phyloP scores from a whole-genome alignment of 1,140 invertebrate genomes.

The Scaptomyza pallida region DNA sequence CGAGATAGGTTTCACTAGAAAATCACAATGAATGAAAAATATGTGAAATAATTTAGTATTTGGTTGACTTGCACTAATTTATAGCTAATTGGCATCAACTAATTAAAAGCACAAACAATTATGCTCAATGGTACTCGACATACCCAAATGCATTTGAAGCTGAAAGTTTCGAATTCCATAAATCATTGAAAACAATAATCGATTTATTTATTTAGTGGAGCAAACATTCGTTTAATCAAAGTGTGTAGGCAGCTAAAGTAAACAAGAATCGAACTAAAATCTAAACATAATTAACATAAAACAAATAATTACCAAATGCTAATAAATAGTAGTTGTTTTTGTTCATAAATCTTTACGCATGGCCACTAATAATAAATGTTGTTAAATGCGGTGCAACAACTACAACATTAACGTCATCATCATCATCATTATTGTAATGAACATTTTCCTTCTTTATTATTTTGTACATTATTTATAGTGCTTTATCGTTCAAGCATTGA shows the following conservation, averaged over 20 bases:
- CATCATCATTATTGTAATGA: conserved; percentile 1
- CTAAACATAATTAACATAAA: conserved; percentile 72
- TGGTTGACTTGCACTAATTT: neutral
- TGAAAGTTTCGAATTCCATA: conserved; percentile 23
- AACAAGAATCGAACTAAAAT: conserved; percentile 42
- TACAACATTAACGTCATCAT: neutral
- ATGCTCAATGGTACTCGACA: no score
- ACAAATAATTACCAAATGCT: conserved; percentile 60
- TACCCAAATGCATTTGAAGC: no score
- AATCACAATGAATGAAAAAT: conserved; percentile 2
- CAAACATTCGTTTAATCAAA: conserved; percentile 37
- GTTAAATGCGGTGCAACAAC: conserved; percentile 13
- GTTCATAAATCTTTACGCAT: conserved; percentile 59
- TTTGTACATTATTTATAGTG: conserved; percentile 54
- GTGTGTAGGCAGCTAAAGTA: conserved; percentile 7
- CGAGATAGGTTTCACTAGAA: conserved; percentile 44
- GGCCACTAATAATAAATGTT: conserved; percentile 30
- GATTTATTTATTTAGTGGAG: conserved; percentile 46
- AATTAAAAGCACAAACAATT: conserved; percentile 6
- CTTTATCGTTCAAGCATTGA: conserved; percentile 50
- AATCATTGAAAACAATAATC: conserved; percentile 64
- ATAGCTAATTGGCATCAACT: neutral
- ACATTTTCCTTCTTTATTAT: conserved; percentile 2
- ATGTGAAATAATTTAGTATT: conserved; percentile 9
- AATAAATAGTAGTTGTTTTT: conserved; percentile 59